Base-by-base conservation (phyloP, 2,888 invertebrate species). In the Pheosia tremula region DNA sequence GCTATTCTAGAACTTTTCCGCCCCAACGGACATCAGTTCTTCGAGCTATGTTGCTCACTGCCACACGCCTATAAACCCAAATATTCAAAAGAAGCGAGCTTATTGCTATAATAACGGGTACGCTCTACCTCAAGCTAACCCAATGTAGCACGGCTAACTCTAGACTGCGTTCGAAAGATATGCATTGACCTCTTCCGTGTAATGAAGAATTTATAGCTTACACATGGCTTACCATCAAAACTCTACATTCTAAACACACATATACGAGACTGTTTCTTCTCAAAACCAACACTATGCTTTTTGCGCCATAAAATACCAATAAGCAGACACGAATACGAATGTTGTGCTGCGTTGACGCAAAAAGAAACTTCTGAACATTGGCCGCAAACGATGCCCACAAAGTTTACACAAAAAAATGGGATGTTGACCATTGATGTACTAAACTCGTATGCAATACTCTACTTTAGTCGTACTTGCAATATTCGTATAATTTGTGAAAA, bases 291-390 rank as follows among this genome's bases (percentile, higher is more conserved):
- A 63, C 62, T 53, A 58, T 11, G 47, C 61, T 78, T 82, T 80
- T 81, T 82, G 77, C 66, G 59, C 72, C 69, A 71, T 77, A 76
- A 75, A 71, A 69, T 68, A 67, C 71, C 71, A 68, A 76, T 79
- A 78, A 80, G 71, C 68, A 74, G 72, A 80, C 79, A 81, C 56
- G 68, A 69, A 74, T 64, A 75, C 63, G 67, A 72, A 75, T 63
- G 62, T 58, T 57, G 64, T 60, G 72, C 70, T 39, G 64, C 66
- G 59, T 64, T 41, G 24, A 55, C 13, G 60, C 75, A 82, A 81
- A 82, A 82, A 82, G 73, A 67, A 72, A 74, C 72, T 58, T 67
- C 64, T 58, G 60, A 59, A 59, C 54, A 62, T 57, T 55, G 56
- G 73, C 72, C 70, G 59, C 72, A 67, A 64, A 57, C 39, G 11